Base-by-base conservation (phyloP, 1,140 invertebrate genomes). In the Saccostrea glomerata region DNA sequence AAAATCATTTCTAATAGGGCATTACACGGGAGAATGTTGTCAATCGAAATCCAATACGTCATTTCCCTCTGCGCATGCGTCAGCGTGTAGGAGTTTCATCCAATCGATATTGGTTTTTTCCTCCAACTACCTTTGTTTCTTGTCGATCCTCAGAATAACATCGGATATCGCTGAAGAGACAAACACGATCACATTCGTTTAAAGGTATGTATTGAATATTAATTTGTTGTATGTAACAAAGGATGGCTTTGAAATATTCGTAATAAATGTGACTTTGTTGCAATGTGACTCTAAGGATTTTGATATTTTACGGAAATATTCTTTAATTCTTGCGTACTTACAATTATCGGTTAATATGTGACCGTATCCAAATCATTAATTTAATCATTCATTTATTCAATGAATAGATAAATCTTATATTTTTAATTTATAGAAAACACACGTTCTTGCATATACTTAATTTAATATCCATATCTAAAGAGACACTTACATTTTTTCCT, bases 41-140 rank as follows among this genome's bases (percentile, higher is more conserved):
- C 70, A 73, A 73, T 73, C 70, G 70, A 73, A 73, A 73, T 30
- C 70, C 70, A 73, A 73, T 25, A 73, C 70, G 70, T 73, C 70
- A 73, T 73, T 30, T 73, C 30, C 23, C 70, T 15, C 23, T 36
- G 70, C 70, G 70, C 70, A 73, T 73, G 70, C 70, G 23, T 25
- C 70, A 30, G 70, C 15, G 30, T 30, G 70, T 73, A 73, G 70
- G 70, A 73, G 70, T 73, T 73, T 36, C 70, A 73, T 47, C 47
- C 30, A 73, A 73, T 73, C 70, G 70, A 73, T 73, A 73, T 73
- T 73, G 70, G 70, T 30, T 73, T 73, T 73, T 73, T 73, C 30
- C 25, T 25, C 25, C 25, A 30, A 25, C 70, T 73, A 73, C 70
- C 70, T 73, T 73, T 73, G 23, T 73, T 36, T 73, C 70, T 15